These are phyloP conservation scores for Seriola aureovittata DNA, from an alignment of 2,113 vertebrate genomes.

Conservation along the genomic window DNA sequence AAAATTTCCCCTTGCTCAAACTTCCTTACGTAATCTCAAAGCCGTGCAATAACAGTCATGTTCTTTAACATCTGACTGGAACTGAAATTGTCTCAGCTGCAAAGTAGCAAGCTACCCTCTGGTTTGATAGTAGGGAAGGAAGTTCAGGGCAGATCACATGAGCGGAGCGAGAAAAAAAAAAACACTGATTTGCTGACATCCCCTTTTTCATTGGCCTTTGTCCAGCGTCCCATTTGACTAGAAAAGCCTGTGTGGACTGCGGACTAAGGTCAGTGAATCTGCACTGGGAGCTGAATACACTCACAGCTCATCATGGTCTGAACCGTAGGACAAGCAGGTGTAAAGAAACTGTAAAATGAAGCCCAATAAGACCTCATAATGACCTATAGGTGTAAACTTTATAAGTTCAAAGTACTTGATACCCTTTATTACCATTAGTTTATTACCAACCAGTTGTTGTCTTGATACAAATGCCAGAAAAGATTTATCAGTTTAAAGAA, in stretches of 20 bases:
- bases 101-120: conserved; percentile 30
- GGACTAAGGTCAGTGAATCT: conserved; percentile 49
- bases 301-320: conserved; percentile 19
- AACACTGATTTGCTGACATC: conserved; percentile 72
- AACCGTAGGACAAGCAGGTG: background rate
- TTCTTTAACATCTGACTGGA: conserved; percentile 25
- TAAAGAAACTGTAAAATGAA: conserved; percentile 14
- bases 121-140: conserved; percentile 66
- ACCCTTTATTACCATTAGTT: background rate
- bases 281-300: conserved; percentile 16
- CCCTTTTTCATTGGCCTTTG: conserved; percentile 72
- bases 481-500: background rate
- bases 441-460: background rate
- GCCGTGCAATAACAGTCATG: background rate
- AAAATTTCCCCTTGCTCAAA: conserved; percentile 3
- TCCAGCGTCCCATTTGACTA: conserved; percentile 58
- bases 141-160: conserved; percentile 73
- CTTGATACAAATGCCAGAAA: background rate
- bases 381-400: background rate
- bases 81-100: conserved; percentile 15
- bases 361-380: background rate
- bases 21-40: conserved; percentile 20
- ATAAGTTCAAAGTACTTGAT: background rate
- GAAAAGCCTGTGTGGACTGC: conserved; percentile 61
- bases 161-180: conserved; percentile 37